Base-by-base conservation (phyloP, 2,888 invertebrate species). In the Melanophora roralis region DNA sequence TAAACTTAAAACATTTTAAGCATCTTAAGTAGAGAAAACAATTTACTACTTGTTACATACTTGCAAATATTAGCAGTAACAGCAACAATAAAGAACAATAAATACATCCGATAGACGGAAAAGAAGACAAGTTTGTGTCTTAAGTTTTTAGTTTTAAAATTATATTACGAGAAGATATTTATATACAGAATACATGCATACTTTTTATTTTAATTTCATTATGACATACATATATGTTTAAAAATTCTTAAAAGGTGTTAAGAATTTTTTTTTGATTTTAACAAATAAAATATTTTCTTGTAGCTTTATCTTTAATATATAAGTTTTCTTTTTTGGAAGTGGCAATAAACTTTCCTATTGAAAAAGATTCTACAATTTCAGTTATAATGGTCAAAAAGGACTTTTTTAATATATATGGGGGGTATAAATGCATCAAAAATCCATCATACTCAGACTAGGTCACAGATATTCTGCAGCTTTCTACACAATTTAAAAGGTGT, bases 41-140 rank as follows among this genome's bases (percentile, higher is more conserved):
- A 27, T 27, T 65, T 65, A 77, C 69, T 64, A 71, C 76, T 71
- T 71, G 76, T 71, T 65, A 69, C 64, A 64, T 19, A 16, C 43
- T 57, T 45, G 55, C 19, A 75, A 69, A 71, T 51, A 57, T 40
- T 38, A 64, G 55, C 23, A 71, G 4, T 4, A 51, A 68, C 51
- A 47, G 14, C 34, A 47, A 19, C 51, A 72, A 19, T 19, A 32
- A 40, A 34, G 12, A 60, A 55, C 43, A 49, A 57, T 51, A 16
- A 27, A 43, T 65, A 53, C 53, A n/a, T 14, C 12, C 3, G 16
- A 45, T 16, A 11, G 45, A 45, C 11, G 11, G 45, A 45, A 16
- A 14, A 27, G 21, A n/a, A 47, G 76, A 69, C 76, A 57, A 49
- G 69, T 76, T 69, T 76, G 21, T 69, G 47, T 55, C 47, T 76